Conservation (phyloP, 1,140 invertebrate genomes). For the Subanguina moxae region DNA sequence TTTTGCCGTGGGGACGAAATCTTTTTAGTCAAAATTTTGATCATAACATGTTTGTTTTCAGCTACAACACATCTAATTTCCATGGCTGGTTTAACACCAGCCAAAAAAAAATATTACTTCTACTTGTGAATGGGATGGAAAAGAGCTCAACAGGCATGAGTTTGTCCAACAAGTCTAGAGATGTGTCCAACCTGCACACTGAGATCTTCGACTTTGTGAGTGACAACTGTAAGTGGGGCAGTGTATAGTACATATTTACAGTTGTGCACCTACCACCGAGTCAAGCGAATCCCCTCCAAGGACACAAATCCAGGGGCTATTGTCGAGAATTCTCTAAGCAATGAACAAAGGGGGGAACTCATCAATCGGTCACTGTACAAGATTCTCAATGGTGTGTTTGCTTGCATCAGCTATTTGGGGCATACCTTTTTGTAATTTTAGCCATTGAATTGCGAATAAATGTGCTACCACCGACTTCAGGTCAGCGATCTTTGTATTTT, state of each 20-base stretch:
- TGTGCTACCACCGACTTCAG: constrained; percentile 24
- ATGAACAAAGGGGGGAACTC: constrained; percentile 41
- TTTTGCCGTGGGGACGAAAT: too few relatives aligned
- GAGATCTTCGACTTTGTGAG: constrained; percentile 36
- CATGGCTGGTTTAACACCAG: too few relatives aligned
- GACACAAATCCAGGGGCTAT: constrained; percentile 33
- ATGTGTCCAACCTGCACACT: constrained; percentile 18
- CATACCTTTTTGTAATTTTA: too few relatives aligned
- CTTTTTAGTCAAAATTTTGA: too few relatives aligned
- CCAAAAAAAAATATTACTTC: neutral
- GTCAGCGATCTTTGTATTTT: constrained; percentile 1
- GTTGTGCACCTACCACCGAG: constrained; percentile 41
- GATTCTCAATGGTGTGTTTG: constrained; percentile 40
- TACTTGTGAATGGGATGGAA: neutral
- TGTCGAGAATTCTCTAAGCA: constrained; percentile 27
- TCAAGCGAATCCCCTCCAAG: constrained; percentile 38
- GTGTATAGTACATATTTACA: constrained; percentile 11
- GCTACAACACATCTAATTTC: too few relatives aligned
- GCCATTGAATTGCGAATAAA: constrained; percentile 38
- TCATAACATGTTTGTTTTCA: too few relatives aligned
- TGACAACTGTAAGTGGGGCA: neutral
- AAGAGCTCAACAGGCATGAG: neutral
- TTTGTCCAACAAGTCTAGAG: neutral
- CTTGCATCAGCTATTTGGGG: too few relatives aligned
- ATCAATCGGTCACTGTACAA: constrained; percentile 42